Conservation (phyloP, 2,797 vertebrate genomes). For the Sorex maritimensis region DNA sequence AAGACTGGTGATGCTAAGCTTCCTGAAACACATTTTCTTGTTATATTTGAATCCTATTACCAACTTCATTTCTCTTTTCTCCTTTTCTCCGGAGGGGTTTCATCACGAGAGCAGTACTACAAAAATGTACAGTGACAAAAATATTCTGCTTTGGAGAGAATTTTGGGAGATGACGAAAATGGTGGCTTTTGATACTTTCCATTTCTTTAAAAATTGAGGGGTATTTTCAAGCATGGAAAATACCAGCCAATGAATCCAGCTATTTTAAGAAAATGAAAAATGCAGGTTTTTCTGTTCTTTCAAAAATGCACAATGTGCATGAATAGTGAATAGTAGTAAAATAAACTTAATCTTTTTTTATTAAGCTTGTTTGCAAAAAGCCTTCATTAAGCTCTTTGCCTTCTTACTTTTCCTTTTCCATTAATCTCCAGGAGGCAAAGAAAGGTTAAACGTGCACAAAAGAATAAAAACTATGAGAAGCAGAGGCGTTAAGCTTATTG, state of each 20-base stretch:
- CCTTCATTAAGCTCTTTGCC: neutral
- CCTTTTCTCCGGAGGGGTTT: neutral
- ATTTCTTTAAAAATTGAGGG: neutral
- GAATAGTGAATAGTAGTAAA: conserved; percentile 34
- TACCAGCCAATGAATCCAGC: conserved; percentile 31
- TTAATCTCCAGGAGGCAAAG: conserved; percentile 40
- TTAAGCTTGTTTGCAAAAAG: conserved; percentile 22
- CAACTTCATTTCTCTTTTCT: conserved; percentile 18
- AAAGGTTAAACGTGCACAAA: conserved; percentile 13
- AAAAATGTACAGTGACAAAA: conserved; percentile 35
- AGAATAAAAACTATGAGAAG: neutral
- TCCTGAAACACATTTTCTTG: conserved; percentile 16
- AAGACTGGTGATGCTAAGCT: neutral
- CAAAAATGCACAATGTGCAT: neutral
- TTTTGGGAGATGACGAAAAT: neutral
- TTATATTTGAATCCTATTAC: conserved; percentile 22
- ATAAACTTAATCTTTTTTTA: neutral
- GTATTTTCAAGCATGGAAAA: conserved; percentile 30
- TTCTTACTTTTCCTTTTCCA: neutral
- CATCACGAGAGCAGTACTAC: neutral
- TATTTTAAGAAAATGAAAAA: conserved; percentile 47
- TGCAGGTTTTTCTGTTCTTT: neutral
- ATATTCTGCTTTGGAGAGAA: conserved; percentile 35
- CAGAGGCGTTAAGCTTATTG: neutral
- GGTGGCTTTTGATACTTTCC: neutral